Conservation (phyloP, 2,888 invertebrate genomes). For the Pseudococcus viburni region DNA sequence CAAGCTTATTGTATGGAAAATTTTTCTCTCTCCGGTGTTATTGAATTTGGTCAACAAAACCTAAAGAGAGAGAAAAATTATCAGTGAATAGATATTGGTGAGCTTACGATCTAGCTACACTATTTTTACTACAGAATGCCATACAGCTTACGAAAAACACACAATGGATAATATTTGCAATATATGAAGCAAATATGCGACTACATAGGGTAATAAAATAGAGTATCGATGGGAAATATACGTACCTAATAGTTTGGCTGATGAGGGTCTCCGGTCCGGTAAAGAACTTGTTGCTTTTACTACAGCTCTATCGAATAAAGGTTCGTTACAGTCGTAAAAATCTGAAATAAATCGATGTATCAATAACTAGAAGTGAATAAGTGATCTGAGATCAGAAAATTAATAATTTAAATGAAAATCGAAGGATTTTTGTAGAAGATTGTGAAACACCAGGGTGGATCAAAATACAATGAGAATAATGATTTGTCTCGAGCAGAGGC, state of each 20-base stretch:
- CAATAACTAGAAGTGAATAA: neutral
- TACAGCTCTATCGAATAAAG: slow-evolving; percentile 81
- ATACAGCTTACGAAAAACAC: neutral
- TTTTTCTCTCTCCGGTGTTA: slow-evolving; percentile 48
- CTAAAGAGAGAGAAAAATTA: slow-evolving; percentile 54
- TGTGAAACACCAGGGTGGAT: neutral
- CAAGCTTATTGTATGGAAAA: slow-evolving; percentile 19
- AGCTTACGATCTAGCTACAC: neutral
- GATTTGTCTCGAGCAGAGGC: neutral
- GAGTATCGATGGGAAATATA: slow-evolving; percentile 44
- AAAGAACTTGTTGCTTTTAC: slow-evolving; percentile 86
- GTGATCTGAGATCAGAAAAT: neutral
- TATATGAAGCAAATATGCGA: neutral
- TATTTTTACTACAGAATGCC: neutral
- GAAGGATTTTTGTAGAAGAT: neutral
- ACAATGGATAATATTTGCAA: slow-evolving; percentile 8
- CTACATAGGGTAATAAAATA: neutral
- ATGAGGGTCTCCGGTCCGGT: slow-evolving; percentile 86
- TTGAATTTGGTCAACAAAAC: slow-evolving; percentile 55
- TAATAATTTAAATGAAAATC: neutral
- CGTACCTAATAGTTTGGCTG: slow-evolving; percentile 89
- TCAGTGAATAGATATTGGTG: neutral
- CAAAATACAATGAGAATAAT: neutral
- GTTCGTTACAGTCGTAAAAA: slow-evolving; percentile 85
- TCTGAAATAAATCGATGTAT: slow-evolving; percentile 70